Percentiles rank a stretch among this genome's conserved stretches.
phyloP scores from a whole-genome alignment of 1,140 invertebrate species.

The Drosophila hydei region DNA sequence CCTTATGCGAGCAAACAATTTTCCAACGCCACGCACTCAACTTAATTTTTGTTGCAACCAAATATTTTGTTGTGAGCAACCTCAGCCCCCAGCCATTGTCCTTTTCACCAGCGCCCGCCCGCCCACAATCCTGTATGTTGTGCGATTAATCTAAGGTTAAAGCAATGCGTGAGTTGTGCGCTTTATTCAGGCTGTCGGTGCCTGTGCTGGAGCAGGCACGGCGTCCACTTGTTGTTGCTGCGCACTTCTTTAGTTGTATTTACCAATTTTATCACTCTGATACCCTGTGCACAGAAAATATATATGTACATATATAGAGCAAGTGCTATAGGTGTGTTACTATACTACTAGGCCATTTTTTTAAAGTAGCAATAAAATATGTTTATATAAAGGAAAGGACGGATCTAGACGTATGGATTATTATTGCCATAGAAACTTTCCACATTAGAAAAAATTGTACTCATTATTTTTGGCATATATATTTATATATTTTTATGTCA shows the following conservation, averaged over 20 bases:
- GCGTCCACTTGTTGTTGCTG: conserved; percentile 53
- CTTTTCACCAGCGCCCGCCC: not conserved
- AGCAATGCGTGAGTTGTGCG: conserved; percentile 67
- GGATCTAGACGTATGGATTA: no score
- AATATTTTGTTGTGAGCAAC: conserved; percentile 59
- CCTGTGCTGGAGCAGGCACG: not conserved
- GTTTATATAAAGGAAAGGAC: no score
- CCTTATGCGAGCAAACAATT: conserved; percentile 69
- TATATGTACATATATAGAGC: no score
- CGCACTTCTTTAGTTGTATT: conserved; percentile 48
- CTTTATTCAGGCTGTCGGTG: conserved; percentile 3
- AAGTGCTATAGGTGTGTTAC: no score
- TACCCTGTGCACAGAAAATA: not conserved
- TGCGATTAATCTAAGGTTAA: conserved; percentile 77
- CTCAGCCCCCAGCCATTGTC: conserved; percentile 7
- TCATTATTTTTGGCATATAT: no score
- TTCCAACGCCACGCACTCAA: conserved; percentile 76
- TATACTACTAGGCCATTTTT: no score
- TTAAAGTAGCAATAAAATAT: no score
- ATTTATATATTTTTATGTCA: no score
- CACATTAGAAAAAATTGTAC: no score
- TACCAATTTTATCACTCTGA: conserved; percentile 59
- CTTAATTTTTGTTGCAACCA: conserved; percentile 79
- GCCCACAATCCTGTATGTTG: conserved; percentile 41
- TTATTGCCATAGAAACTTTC: no score